These are phyloP conservation scores for Mionectes macconnelli DNA, from an alignment of 2,113 vertebrate genomes.

Conservation along the genomic window DNA sequence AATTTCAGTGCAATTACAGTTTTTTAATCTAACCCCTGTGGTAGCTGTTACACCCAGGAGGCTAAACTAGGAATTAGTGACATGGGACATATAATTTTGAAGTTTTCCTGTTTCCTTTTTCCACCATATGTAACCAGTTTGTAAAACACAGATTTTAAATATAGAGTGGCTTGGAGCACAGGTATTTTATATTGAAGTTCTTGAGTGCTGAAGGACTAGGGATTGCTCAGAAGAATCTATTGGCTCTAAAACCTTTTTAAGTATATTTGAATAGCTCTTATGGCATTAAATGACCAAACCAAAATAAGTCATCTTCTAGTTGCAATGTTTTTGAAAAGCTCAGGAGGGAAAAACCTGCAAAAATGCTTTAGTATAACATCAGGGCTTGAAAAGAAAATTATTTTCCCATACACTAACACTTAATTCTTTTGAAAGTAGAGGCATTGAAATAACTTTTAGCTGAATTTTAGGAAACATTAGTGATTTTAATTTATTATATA, in stretches of 20 bases:
- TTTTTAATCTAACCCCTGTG: neutral
- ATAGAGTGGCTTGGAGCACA: neutral
- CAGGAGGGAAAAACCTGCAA: constrained; percentile 11
- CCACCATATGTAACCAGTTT: neutral
- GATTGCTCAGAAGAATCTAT: neutral
- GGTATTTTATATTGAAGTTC: constrained; percentile 24
- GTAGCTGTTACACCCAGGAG: neutral
- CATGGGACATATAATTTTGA: constrained; percentile 15
- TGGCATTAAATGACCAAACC: constrained; percentile 33
- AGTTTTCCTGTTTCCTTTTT: constrained; percentile 24
- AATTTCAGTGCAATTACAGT: neutral
- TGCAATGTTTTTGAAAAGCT: neutral
- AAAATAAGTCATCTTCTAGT: neutral
- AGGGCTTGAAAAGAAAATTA: constrained; percentile 40
- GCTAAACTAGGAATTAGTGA: constrained; percentile 34
- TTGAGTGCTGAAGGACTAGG: constrained; percentile 5
- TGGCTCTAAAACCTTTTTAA: constrained; percentile 40
- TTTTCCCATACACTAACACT: constrained; percentile 17
- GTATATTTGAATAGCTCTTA: constrained; percentile 32
- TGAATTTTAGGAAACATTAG: constrained; percentile 16
- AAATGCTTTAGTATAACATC: constrained; percentile 41
- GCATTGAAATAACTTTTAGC: constrained; percentile 18
- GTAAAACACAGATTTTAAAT: constrained; percentile 38
- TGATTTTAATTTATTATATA: constrained; percentile 2
- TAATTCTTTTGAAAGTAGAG: constrained; percentile 46